Evolutionary conservation across 2,797 vertebrate genomes (phyloP).

Genomic region (Borostomias antarcticus): DNA sequence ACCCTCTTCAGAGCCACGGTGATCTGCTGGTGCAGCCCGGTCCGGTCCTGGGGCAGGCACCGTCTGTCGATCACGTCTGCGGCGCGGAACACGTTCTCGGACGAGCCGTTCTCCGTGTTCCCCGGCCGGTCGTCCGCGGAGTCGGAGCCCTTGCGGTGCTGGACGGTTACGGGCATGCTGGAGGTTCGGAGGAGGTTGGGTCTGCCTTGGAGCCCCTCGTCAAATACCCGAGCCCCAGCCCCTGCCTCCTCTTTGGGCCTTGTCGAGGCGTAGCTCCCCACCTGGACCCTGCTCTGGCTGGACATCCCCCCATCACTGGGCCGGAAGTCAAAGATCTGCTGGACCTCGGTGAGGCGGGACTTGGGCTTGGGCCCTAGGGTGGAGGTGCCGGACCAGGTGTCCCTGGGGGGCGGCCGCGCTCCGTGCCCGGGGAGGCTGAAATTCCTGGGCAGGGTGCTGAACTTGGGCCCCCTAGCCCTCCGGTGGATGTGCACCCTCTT

Average conservation of each 20-base stretch:
- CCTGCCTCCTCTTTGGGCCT: slow-evolving; percentile 64
- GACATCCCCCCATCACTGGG: slow-evolving; percentile 59
- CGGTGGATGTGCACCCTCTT: slow-evolving; percentile 92
- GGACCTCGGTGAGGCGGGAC: slow-evolving; percentile 81
- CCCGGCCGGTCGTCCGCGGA: slow-evolving; percentile 61
- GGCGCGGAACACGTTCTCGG: slow-evolving; percentile 69
- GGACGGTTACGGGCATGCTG: slow-evolving; percentile 91
- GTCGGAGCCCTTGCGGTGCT: slow-evolving; percentile 74
- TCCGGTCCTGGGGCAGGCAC: slow-evolving; percentile 58
- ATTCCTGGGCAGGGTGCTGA: slow-evolving; percentile 94
- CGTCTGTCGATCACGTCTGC: slow-evolving; percentile 59
- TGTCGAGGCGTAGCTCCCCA: slow-evolving; percentile 58
- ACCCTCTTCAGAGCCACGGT: slow-evolving; percentile 74
- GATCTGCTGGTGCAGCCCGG: slow-evolving; percentile 76
- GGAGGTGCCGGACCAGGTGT: slow-evolving; percentile 81
- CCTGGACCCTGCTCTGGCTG: slow-evolving; percentile 56
- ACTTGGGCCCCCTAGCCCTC: slow-evolving; percentile 90
- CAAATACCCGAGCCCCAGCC: slow-evolving; percentile 39
- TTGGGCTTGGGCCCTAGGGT: slow-evolving; percentile 81
- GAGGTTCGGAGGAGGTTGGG: slow-evolving; percentile 91
- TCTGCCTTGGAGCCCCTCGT: slow-evolving; percentile 72
- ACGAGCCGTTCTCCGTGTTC: slow-evolving; percentile 65
- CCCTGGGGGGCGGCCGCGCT: slow-evolving; percentile 71
- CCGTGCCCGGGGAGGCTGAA: slow-evolving; percentile 91
- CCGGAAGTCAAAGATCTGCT: slow-evolving; percentile 72